Evolutionary conservation across 2,888 invertebrate genomes (phyloP), one percentile per base, ranked within the genome.

Genomic region (Megastigmus dorsalis): DNA sequence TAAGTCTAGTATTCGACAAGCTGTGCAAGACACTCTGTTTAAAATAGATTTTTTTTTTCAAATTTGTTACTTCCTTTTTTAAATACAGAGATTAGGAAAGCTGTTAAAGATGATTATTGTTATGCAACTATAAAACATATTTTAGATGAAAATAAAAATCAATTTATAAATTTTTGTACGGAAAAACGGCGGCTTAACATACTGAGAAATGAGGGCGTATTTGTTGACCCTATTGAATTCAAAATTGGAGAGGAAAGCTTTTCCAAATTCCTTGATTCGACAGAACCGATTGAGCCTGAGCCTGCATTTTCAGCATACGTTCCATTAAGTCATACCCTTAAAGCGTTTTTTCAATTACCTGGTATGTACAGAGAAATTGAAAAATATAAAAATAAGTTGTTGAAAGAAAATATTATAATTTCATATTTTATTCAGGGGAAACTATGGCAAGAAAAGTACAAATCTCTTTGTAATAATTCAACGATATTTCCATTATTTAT

Each of bases 371-470:
- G n/a, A n/a, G n/a, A n/a, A n/a, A n/a, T n/a, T n/a, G n/a, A n/a
- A n/a, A n/a, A n/a, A n/a, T 74, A 78, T 54, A 52, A 45, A 0
- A 2, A 65, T 30, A 20, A 23, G 45, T n/a, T 77, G 15, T 13
- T 41, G 45, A 60, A 68, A 36, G 74, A 78, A 43, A 67, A 74
- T n/a, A 7, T n/a, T 2, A 10, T 72, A 20, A 38, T 78, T 26
- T 69, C 57, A 10, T 75, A 78, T 52, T 45, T 59, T 15, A 60
- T 76, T 28, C 79, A 79, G 57, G 74, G 69, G 26, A 26, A 75
- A 1, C 62, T 77, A 6, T 79, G 76, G 76, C 26, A 20, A 54
- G 54, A 33, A 4, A 76, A 71, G 20, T 62, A 71, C 33, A 45
- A 2, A 33, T 0, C 2, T 2, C 4, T 2, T 13, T 10, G 38